phyloP scores from a whole-genome alignment of 2,888 invertebrate genomes.

The Drosophila pseudotalamancana region DNA sequence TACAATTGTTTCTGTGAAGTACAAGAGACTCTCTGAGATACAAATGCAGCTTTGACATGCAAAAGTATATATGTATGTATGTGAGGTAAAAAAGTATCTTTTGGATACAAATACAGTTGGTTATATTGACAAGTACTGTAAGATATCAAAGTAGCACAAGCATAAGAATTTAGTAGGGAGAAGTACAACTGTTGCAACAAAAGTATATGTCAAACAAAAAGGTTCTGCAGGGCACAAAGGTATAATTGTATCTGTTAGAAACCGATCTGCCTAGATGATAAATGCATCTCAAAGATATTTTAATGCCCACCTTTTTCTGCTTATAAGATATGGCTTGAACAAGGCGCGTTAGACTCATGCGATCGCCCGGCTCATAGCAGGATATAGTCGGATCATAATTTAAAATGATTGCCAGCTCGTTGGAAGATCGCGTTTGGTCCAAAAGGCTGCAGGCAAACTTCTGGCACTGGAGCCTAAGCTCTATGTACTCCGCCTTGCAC shows the following conservation, averaged over 20 bases:
- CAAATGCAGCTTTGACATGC: background rate
- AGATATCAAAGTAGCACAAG: background rate
- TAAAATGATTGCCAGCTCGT: constrained; percentile 96
- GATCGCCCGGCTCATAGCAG: constrained; percentile 91
- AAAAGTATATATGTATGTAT: background rate
- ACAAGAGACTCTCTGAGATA: background rate
- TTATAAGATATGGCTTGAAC: constrained; percentile 96
- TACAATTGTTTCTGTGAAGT: background rate
- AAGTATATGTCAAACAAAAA: background rate
- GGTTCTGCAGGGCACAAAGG: no score
- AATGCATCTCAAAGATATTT: background rate
- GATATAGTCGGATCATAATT: constrained; percentile 94
- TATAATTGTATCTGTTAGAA: no score
- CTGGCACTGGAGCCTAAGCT: constrained; percentile 93
- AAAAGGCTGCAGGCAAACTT: constrained; percentile 95
- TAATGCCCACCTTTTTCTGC: constrained; percentile 92
- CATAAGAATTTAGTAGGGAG: no score
- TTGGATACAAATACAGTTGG: background rate
- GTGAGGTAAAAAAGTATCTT: background rate
- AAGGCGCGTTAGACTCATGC: constrained; percentile 93
- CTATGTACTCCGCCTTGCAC: constrained; percentile 95
- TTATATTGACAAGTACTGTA: background rate
- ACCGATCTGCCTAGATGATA: no score
- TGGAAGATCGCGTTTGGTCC: constrained; percentile 95
- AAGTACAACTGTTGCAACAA: background rate